Evolutionary conservation across 1,140 invertebrate species (phyloP).

Genomic region (Drosophila carrolli): DNA sequence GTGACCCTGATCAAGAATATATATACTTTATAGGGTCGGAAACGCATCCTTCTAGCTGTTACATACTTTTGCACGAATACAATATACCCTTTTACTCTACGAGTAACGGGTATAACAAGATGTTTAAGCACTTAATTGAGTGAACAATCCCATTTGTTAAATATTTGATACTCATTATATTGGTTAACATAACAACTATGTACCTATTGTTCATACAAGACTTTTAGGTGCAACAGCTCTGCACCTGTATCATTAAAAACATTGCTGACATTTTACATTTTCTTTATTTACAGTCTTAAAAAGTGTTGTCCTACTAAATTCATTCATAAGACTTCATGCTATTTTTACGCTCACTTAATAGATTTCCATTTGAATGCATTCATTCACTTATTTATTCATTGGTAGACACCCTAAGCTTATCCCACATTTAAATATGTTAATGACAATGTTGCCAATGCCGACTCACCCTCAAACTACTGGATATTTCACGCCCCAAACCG

Average conservation of each 20-base stretch:
- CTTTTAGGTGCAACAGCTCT: too few relatives aligned
- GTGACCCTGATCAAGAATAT: too few relatives aligned
- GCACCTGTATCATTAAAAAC: neutral
- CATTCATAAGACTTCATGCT: constrained; percentile 6
- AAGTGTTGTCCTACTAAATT: constrained; percentile 3
- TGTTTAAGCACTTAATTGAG: neutral
- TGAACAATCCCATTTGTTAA: neutral
- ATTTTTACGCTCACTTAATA: constrained; percentile 30
- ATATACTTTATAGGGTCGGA: too few relatives aligned
- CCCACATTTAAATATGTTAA: constrained; percentile 76
- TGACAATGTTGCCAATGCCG: constrained; percentile 52
- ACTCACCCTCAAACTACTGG: constrained; percentile 23
- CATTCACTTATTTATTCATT: constrained; percentile 43
- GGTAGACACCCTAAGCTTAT: constrained; percentile 30
- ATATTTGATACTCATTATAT: neutral
- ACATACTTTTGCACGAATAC: too few relatives aligned
- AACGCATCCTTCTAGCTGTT: too few relatives aligned
- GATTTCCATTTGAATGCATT: constrained; percentile 27
- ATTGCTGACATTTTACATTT: neutral
- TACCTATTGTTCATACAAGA: too few relatives aligned
- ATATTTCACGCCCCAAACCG: constrained; percentile 56
- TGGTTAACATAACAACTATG: too few relatives aligned
- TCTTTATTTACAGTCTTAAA: neutral
- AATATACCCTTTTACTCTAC: too few relatives aligned
- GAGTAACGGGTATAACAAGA: too few relatives aligned